Evolutionary conservation across 23 tunicate species (phyloP).

Genomic region (Oikopleura albicans): DNA sequence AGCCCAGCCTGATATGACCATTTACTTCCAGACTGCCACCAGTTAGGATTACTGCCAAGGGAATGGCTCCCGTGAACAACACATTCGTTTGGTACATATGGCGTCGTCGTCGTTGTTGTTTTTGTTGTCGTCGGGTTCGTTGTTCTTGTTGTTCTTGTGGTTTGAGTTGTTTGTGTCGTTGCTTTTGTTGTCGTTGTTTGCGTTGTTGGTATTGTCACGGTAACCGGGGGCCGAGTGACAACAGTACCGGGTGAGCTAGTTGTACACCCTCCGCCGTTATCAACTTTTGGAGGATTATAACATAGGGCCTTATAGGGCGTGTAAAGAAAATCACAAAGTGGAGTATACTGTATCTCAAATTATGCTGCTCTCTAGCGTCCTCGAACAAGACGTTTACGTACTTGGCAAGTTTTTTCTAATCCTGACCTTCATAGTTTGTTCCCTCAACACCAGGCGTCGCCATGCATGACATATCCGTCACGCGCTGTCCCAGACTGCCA

Average conservation of each 20-base stretch:
- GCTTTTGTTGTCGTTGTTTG: neutral
- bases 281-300: no score
- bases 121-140: neutral
- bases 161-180: neutral
- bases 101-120: neutral
- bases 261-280: no score
- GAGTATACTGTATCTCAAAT: no score
- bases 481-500: neutral
- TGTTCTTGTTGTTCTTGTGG: neutral
- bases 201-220: neutral
- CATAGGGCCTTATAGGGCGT: no score
- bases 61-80: neutral
- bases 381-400: no score
- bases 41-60: neutral
- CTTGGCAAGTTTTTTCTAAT: no score
- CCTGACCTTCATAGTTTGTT: no score
- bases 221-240: neutral
- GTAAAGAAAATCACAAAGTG: no score
- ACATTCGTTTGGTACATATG: neutral
- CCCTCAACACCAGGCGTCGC: neutral
- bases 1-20: conserved; percentile 16
- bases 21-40: neutral
- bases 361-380: no score
- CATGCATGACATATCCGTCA: neutral
- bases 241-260: no score